These are phyloP conservation scores for Diacarnus erythraeanus DNA, from an alignment of 37 sponge, comb jelly and placozoan species.

Conservation along the genomic window DNA sequence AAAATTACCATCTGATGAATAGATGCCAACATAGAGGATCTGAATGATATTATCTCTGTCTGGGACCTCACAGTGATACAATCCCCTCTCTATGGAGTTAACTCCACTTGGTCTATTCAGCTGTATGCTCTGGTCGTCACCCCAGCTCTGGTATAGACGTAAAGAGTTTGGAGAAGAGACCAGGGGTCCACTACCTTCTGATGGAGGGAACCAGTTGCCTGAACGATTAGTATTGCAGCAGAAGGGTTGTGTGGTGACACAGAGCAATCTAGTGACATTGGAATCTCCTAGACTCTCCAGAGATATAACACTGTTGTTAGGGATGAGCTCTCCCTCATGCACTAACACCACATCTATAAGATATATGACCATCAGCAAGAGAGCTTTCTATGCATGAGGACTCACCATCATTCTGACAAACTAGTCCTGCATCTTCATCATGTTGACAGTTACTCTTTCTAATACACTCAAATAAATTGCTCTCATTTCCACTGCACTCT, in stretches of 20 bases:
- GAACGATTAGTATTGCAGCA: constrained; percentile 4
- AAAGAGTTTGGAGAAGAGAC: not conserved
- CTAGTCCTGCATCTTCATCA: constrained; percentile 11
- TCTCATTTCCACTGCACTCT: constrained; percentile 7
- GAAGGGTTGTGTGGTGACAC: not conserved
- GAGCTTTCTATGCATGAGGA: not conserved
- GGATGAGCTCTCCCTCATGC: not conserved
- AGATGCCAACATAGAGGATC: constrained; percentile 15
- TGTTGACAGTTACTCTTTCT: not conserved
- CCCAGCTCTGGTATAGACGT: constrained; percentile 3
- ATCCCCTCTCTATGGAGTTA: not conserved
- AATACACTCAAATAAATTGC: not conserved
- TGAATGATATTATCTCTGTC: constrained; percentile 1
- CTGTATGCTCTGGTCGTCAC: constrained; percentile 9
- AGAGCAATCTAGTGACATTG: not conserved
- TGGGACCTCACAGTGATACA: constrained; percentile 14
- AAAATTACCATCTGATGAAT: not conserved
- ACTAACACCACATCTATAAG: not conserved
- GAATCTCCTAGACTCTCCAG: constrained; percentile 1
- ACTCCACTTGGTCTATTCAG: not conserved
- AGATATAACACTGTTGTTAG: constrained; percentile 1
- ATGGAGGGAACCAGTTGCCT: constrained; percentile 9
- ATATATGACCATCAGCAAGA: not conserved
- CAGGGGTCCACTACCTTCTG: not conserved
- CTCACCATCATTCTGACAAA: not conserved